These are phyloP conservation scores for Heliocidaris tuberculata DNA, from an alignment of 35 echinoderm and acorn worm species.

Conservation along the genomic window DNA sequence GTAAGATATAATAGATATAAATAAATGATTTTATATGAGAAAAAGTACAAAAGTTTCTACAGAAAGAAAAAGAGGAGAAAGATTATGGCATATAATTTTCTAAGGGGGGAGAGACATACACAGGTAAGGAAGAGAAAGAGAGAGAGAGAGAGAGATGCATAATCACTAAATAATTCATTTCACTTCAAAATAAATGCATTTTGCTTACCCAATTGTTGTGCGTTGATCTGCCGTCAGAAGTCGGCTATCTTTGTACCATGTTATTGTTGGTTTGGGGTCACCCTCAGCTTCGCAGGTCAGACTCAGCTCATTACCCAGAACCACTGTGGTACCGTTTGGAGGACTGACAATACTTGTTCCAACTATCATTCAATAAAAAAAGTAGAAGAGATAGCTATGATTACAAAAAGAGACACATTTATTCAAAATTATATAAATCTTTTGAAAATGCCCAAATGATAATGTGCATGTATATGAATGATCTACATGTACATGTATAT, in stretches of 20 bases:
- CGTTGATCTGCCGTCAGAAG: conserved; percentile 56
- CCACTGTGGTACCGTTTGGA: conserved; percentile 61
- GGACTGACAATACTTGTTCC: conserved; percentile 61
- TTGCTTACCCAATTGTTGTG: conserved; percentile 76
- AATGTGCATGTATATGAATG: too few relatives aligned
- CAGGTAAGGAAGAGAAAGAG: too few relatives aligned
- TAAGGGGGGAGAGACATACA: background rate
- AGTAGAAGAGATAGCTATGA: background rate
- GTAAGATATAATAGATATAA: too few relatives aligned
- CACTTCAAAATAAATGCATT: background rate
- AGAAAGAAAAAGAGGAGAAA: background rate
- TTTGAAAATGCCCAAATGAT: background rate
- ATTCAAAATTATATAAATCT: background rate
- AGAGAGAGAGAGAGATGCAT: background rate
- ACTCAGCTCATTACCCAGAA: conserved; percentile 76
- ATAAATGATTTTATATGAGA: too few relatives aligned
- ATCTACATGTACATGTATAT: too few relatives aligned
- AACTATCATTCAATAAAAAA: conserved; percentile 46
- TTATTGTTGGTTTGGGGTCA: conserved; percentile 71
- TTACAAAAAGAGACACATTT: background rate
- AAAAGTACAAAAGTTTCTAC: too few relatives aligned
- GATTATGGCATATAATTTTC: background rate
- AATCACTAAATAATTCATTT: background rate
- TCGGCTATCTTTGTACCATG: conserved; percentile 70
- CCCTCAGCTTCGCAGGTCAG: conserved; percentile 67